Evolutionary conservation across 2,888 invertebrate species (phyloP).

Genomic region (Apeira syringaria): DNA sequence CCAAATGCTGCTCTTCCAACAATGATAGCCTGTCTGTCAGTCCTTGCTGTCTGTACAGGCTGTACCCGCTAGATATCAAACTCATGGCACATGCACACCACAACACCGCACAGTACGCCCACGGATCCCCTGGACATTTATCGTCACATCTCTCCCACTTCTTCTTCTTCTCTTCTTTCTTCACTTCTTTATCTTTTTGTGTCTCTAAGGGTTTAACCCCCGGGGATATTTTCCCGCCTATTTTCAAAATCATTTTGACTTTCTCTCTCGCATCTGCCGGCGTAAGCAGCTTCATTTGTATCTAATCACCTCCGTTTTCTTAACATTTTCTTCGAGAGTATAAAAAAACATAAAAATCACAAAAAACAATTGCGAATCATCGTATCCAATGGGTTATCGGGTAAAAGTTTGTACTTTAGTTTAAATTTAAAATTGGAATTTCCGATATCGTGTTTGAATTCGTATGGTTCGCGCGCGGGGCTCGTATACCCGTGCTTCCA

Average conservation of each 20-base stretch:
- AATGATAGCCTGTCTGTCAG: constrained; percentile 77
- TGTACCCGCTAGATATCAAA: constrained; percentile 84
- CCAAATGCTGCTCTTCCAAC: constrained; percentile 82
- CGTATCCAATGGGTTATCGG: not conserved
- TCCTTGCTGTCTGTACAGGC: constrained; percentile 81
- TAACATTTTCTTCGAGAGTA: constrained; percentile 11
- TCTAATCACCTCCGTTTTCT: constrained; percentile 34
- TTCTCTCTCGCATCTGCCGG: constrained; percentile 28
- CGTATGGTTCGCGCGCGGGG: constrained; percentile 44
- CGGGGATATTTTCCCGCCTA: constrained; percentile 65
- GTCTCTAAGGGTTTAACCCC: constrained; percentile 45
- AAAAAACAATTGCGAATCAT: constrained; percentile 15
- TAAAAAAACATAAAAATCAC: constrained; percentile 14
- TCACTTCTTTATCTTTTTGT: constrained; percentile 40
- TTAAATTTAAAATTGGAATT: constrained; percentile 25
- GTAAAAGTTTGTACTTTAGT: not conserved
- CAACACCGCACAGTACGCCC: constrained; percentile 80
- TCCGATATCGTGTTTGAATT: constrained; percentile 63
- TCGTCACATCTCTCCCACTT: constrained; percentile 66
- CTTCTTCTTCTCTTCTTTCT: constrained; percentile 55
- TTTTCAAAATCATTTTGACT: constrained; percentile 69
- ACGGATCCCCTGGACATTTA: constrained; percentile 66
- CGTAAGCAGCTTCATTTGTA: constrained; percentile 37
- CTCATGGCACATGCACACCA: constrained; percentile 87
- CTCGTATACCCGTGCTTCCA: constrained; percentile 47